Conservation (phyloP, 1,140 invertebrate species). For the Chelonus insularis region DNA sequence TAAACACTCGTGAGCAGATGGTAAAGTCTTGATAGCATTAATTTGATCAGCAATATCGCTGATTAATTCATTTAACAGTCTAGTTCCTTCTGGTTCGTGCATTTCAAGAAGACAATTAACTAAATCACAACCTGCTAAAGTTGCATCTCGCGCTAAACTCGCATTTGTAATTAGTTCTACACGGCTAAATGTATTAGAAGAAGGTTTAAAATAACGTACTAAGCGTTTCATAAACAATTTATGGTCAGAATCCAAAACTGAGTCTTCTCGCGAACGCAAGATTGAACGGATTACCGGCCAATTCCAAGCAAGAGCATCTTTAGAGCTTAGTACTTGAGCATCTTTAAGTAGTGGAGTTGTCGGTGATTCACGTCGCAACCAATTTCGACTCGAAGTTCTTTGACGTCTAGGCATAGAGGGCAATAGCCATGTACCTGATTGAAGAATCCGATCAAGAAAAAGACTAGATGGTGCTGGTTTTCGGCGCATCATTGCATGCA, state of each 20-base stretch:
- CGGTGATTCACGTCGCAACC: slow-evolving; percentile 51
- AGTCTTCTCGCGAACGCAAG: slow-evolving; percentile 54
- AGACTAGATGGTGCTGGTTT: slow-evolving; percentile 78
- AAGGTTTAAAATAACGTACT: slow-evolving; percentile 85
- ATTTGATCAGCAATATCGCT: slow-evolving; percentile 79
- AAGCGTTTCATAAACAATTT: slow-evolving; percentile 80
- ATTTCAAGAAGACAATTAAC: slow-evolving; percentile 73
- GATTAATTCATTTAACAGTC: slow-evolving; percentile 77
- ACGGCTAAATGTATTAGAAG: slow-evolving; percentile 77
- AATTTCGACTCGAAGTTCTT: slow-evolving; percentile 44
- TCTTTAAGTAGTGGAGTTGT: slow-evolving; percentile 62
- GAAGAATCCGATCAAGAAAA: slow-evolving; percentile 81
- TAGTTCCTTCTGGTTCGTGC: slow-evolving; percentile 62
- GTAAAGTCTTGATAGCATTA: slow-evolving; percentile 70
- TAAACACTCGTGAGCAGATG: slow-evolving; percentile 81
- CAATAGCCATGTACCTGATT: slow-evolving; percentile 50
- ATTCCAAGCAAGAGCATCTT: slow-evolving; percentile 66
- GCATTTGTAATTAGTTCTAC: slow-evolving; percentile 69
- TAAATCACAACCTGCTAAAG: slow-evolving; percentile 74
- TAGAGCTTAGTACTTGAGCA: slow-evolving; percentile 63
- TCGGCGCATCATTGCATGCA: slow-evolving; percentile 79
- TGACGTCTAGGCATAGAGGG: slow-evolving; percentile 45
- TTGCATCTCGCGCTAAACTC: slow-evolving; percentile 64
- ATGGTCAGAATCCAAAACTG: slow-evolving; percentile 68
- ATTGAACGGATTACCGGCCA: slow-evolving; percentile 68